phyloP scores from a whole-genome alignment of 2,888 invertebrate species.

The Lepidochrysops patricia region DNA sequence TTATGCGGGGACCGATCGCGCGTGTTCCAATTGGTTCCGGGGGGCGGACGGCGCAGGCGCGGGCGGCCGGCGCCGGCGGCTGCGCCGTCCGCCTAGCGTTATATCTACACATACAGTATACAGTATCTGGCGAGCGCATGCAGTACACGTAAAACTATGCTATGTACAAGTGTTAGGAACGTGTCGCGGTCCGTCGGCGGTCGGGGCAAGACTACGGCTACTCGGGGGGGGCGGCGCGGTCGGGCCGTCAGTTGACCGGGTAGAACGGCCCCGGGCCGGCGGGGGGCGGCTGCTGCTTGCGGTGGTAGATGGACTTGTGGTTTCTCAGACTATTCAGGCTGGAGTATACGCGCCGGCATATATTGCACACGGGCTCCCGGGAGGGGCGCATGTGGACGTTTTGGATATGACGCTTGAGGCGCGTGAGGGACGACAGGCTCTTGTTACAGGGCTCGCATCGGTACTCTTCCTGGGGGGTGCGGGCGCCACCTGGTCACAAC shows the following conservation, averaged over 20 bases:
- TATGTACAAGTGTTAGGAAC: constrained; percentile 74
- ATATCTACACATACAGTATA: constrained; percentile 57
- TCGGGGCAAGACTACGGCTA: constrained; percentile 69
- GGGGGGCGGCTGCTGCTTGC: constrained; percentile 82
- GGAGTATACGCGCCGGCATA: constrained; percentile 93
- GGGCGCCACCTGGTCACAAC: constrained; percentile 81
- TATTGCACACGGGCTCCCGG: constrained; percentile 92
- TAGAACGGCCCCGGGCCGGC: constrained; percentile 56
- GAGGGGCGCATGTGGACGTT: constrained; percentile 93
- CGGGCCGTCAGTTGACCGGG: constrained; percentile 61
- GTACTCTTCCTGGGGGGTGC: constrained; percentile 88
- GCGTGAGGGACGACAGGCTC: constrained; percentile 88
- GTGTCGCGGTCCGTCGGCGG: constrained; percentile 59
- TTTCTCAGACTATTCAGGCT: constrained; percentile 92
- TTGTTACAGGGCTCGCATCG: constrained; percentile 94
- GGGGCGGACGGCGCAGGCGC: constrained; percentile 36
- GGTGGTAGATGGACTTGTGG: constrained; percentile 94
- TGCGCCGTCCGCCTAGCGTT: constrained; percentile 39
- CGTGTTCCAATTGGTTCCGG: constrained; percentile 75
- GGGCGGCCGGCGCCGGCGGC: constrained; percentile 23
- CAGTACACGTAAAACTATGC: constrained; percentile 65
- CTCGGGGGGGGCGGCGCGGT: constrained; percentile 50
- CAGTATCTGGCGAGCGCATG: constrained; percentile 57
- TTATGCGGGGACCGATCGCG: constrained; percentile 70
- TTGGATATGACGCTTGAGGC: constrained; percentile 93